These are phyloP conservation scores for Halesus radiatus DNA, from an alignment of 1,140 invertebrate genomes.

Conservation along the genomic window DNA sequence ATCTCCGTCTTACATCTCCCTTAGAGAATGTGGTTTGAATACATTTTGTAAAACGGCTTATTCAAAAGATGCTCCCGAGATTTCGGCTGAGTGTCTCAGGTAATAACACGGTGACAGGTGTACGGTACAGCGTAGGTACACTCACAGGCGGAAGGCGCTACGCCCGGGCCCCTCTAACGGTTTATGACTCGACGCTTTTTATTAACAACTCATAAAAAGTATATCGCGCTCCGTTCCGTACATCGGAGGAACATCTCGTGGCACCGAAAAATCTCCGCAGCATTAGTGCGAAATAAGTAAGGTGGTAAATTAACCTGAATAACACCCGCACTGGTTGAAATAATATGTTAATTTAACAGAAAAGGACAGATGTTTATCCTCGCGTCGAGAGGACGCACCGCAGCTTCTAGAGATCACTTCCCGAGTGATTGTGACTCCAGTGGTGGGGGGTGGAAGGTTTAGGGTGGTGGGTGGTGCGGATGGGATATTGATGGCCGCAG, in stretches of 20 bases:
- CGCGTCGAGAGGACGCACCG: too few relatives aligned
- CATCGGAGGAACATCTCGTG: neutral
- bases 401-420: neutral
- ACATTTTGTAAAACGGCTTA: conserved; percentile 57
- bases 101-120: conserved; percentile 34
- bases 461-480: neutral
- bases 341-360: too few relatives aligned
- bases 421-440: neutral
- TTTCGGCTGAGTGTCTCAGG: conserved; percentile 46
- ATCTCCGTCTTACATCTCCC: conserved; percentile 53
- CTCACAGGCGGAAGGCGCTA: too few relatives aligned
- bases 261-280: too few relatives aligned
- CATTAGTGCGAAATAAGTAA: too few relatives aligned
- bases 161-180: conserved; percentile 19
- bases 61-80: conserved; percentile 52
- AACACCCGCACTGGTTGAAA: too few relatives aligned
- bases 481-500: conserved; percentile 20
- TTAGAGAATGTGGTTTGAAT: conserved; percentile 55
- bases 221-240: neutral
- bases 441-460: too few relatives aligned
- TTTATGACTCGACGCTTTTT: conserved; percentile 35
- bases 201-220: conserved; percentile 18
- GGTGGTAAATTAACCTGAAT: too few relatives aligned
- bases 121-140: neutral
- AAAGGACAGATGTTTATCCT: too few relatives aligned